Evolutionary conservation across 2,113 vertebrate species (phyloP), one percentile per base, ranked within the genome.

Genomic region (Sceloporus undulatus): DNA sequence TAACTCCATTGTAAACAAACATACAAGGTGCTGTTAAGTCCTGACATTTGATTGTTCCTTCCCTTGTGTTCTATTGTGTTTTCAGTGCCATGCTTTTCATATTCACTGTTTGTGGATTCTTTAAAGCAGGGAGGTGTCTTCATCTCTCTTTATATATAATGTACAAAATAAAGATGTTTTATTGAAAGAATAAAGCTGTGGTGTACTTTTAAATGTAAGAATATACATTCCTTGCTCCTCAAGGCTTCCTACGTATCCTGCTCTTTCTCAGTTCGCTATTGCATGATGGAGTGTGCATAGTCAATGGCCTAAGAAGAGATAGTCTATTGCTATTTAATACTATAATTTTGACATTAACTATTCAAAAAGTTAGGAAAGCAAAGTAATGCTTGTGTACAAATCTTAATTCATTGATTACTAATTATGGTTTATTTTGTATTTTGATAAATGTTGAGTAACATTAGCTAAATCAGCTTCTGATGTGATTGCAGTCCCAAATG

Each of bases 101-200:
- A 90, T 94, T 91, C 91, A 91, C 84, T 85, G 87, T 92, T 94
- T 84, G 96, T 95, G 95, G 95, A 94, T 93, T 96, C 94, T 95
- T 94, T 95, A 91, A 87, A 91, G 94, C 92, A 95, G 94, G 93
- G 94, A 90, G 74, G 91, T 94, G 84, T 86, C 91, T 66, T 90
- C 56, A 68, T 95, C 92, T 93, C 88, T 91, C 77, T 94, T 91
- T 90, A 90, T 93, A 94, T 93, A 96, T 94, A 95, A 94, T 97
- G 96, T 97, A 97, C 95, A 97, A 95, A 97, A 97, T 97, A 97
- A 97, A 97, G 89, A 95, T 93, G 95, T 96, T 97, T 97, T 97
- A 96, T 95, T 95, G 95, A 95, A 9, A 90, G 25, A 91, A 48
- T 19, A 85, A 88, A 84, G 52, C 54, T 66, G 77, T 76, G 27